Evolutionary conservation across 2,113 vertebrate genomes (phyloP), one percentile per base, ranked within the genome.

Genomic region (Trichechus manatus): DNA sequence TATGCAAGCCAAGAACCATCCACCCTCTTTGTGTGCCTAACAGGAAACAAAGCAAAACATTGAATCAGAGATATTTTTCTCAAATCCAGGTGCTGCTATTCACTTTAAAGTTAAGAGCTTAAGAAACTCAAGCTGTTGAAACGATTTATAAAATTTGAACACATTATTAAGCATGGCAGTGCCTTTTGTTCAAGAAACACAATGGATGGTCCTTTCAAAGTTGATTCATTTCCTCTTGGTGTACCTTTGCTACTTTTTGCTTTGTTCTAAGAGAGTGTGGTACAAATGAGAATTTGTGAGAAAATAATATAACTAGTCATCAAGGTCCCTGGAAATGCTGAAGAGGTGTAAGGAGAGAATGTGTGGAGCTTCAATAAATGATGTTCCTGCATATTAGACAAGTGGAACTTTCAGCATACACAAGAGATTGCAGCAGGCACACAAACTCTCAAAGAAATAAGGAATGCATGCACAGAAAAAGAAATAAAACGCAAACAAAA

Each of bases 111-210:
- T 84, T 79, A 85, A 93, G 82, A 81, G 80, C 11, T 92, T 74
- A 89, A 79, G 64, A 88, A n/a, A 85, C 33, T 84, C 95, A 75
- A n/a, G 10, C 15, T 66, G 14, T 66, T 39, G 75, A 63, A 93
- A 63, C 7, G 7, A 8, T 75, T 59, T 66, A 19, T 74, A 61
- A 50, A 82, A 89, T 33, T 4, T 47, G 13, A 68, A 20, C 7
- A 25, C 33, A 42, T 50, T 50, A 44, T 77, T 4, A 82, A 44
- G 66, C 44, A 8, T 5, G 20, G 23, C 1, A 23, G 6, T 22
- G 22, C 15, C 64, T 93, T 96, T 82, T 63, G 39, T 91, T 91
- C n/a, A 66, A 78, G 78, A 88, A 86, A 88, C 50, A 59, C 25
- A 59, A 9, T 79, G 39, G 10, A 36, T 29, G 36, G 53, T 78